A percentile compares a stretch with the other conserved stretches of the same genome.
Conservation (phyloP, 2,888 invertebrate genomes). For the Macaria liturata region DNA sequence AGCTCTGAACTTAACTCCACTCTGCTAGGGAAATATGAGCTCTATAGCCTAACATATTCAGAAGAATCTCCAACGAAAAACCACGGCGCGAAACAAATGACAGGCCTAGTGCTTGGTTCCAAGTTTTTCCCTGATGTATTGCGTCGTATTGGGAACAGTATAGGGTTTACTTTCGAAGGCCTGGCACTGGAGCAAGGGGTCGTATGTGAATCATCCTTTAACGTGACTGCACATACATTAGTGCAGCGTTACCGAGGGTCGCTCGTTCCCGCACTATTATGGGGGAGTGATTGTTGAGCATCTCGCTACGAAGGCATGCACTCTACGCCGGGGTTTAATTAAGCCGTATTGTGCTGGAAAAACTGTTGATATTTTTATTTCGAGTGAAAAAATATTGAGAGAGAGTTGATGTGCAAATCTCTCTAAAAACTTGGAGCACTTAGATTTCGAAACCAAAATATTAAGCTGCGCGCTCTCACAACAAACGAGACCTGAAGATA, state of each 20-base stretch:
- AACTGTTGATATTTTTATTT: slow-evolving; percentile 1
- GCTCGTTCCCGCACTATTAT: slow-evolving; percentile 43
- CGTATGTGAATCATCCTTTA: slow-evolving; percentile 3
- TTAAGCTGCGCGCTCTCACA: no score
- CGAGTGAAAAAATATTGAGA: neutral
- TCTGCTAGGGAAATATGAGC: neutral
- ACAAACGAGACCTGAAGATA: no score
- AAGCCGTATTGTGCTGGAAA: slow-evolving; percentile 13
- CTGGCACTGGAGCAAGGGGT: neutral
- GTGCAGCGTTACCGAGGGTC: slow-evolving; percentile 46
- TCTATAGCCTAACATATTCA: neutral
- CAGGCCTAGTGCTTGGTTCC: no score
- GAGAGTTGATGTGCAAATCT: neutral
- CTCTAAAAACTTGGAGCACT: no score
- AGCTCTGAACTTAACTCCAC: neutral
- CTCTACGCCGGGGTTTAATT: slow-evolving; percentile 22
- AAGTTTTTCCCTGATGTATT: no score
- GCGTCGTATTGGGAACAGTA: no score
- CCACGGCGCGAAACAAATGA: neutral
- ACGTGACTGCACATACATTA: slow-evolving; percentile 71
- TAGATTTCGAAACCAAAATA: no score
- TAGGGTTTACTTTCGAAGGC: no score
- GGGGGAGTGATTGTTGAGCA: slow-evolving; percentile 51
- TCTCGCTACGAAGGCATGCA: slow-evolving; percentile 38
- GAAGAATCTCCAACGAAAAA: neutral